Evolutionary conservation across 2,888 invertebrate species (phyloP).

Genomic region (Microchrysa polita): DNA sequence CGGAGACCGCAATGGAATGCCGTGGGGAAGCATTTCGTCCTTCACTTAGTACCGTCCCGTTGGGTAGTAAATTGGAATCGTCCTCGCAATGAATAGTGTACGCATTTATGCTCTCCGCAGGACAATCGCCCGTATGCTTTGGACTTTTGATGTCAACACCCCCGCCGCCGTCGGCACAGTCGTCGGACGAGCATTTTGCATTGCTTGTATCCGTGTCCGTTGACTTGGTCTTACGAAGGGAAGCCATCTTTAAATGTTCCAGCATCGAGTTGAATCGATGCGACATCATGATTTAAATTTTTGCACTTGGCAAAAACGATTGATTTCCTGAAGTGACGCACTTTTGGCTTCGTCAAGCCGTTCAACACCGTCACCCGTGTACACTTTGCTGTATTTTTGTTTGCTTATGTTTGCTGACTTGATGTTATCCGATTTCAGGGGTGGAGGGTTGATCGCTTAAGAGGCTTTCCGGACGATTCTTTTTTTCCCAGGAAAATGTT

Average conservation of each 20-base stretch:
- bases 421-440: too few relatives aligned
- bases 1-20: conserved; percentile 7
- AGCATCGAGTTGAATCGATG: conserved; percentile 63
- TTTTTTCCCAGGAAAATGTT: too few relatives aligned
- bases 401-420: background rate
- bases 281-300: conserved; percentile 58
- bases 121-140: background rate
- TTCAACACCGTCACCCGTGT: background rate
- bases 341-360: conserved; percentile 40
- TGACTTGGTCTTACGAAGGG: conserved; percentile 49
- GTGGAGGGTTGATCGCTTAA: too few relatives aligned
- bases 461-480: too few relatives aligned
- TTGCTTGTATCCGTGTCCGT: conserved; percentile 34
- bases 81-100: background rate
- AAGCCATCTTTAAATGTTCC: conserved; percentile 61
- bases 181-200: conserved; percentile 3
- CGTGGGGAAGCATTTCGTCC: background rate
- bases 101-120: background rate
- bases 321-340: conserved; percentile 3
- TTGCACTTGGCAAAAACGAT: background rate
- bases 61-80: conserved; percentile 11
- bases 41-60: conserved; percentile 17
- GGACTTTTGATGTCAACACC: background rate
- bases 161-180: conserved; percentile 40
- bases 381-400: conserved; percentile 41